Conservation (phyloP, 2,113 vertebrate species). For the Spheniscus mendiculus region DNA sequence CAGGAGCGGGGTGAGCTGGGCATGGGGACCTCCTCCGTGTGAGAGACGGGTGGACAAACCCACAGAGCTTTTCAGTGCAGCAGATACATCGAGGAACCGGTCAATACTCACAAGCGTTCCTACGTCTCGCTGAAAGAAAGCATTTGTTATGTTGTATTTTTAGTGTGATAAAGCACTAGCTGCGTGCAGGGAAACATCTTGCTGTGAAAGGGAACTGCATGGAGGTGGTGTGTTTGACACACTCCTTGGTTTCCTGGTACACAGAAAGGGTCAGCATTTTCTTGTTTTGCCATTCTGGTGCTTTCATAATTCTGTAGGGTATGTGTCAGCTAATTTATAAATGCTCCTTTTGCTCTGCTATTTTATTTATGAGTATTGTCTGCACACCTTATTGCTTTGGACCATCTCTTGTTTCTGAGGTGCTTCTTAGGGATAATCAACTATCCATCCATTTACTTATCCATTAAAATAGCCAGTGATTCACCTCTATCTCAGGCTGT, state of each 20-base stretch:
- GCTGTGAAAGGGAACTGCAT: neutral
- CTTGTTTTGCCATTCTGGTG: neutral
- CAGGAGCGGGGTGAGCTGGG: neutral
- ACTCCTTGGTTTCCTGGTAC: neutral
- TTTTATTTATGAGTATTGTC: neutral
- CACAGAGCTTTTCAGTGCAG: neutral
- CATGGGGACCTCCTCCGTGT: neutral
- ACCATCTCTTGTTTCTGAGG: neutral
- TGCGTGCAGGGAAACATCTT: neutral
- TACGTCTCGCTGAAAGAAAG: neutral
- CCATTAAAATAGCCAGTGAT: neutral
- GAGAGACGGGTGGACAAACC: neutral
- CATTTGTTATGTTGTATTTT: neutral
- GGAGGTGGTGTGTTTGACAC: neutral
- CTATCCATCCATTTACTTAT: neutral
- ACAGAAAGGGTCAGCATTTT: neutral
- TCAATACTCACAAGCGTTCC: neutral
- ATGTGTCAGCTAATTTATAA: neutral
- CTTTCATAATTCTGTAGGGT: neutral
- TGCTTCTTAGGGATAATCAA: neutral
- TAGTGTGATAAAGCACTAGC: neutral
- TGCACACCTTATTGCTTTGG: neutral
- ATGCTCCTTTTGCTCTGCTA: neutral
- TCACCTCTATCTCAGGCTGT: neutral
- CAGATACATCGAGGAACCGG: neutral